Percentiles rank a stretch among this genome's conserved stretches.
Conservation (phyloP, 2,797 vertebrate species). For the Scyliorhinus canicula region DNA sequence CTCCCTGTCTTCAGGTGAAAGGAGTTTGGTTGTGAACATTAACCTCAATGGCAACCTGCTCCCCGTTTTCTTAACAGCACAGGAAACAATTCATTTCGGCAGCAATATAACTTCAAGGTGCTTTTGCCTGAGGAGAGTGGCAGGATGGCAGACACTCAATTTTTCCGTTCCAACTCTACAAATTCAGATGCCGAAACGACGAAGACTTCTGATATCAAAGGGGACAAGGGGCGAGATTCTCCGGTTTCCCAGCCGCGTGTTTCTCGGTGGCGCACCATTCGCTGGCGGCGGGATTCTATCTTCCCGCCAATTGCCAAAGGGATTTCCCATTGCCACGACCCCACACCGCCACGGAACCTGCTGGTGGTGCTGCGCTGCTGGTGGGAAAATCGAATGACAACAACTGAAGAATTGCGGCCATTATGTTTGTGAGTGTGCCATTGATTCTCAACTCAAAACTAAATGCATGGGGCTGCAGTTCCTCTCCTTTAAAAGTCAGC, state of each 20-base stretch:
- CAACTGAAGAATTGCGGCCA: too few relatives aligned
- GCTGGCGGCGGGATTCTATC: too few relatives aligned
- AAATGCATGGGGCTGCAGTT: not conserved
- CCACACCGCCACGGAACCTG: too few relatives aligned
- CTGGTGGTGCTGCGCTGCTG: too few relatives aligned
- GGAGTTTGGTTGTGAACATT: not conserved
- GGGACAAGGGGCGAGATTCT: too few relatives aligned
- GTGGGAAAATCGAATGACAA: too few relatives aligned
- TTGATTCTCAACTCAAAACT: not conserved
- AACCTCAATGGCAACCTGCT: not conserved
- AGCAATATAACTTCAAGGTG: not conserved
- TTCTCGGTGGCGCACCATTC: too few relatives aligned
- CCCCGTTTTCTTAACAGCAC: not conserved
- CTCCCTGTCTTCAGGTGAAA: not conserved
- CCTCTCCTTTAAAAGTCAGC: not conserved
- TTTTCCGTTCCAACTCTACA: not conserved
- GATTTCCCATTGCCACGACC: too few relatives aligned
- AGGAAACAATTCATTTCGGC: not conserved
- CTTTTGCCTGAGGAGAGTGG: not conserved
- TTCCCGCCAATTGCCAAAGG: too few relatives aligned
- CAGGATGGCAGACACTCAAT: not conserved
- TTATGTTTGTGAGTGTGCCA: not conserved
- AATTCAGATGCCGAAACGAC: not conserved
- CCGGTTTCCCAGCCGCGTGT: too few relatives aligned
- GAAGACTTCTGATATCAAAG: not conserved